Evolutionary conservation across 2,797 vertebrate genomes (phyloP).

Genomic region (Cyclura pinguis): DNA sequence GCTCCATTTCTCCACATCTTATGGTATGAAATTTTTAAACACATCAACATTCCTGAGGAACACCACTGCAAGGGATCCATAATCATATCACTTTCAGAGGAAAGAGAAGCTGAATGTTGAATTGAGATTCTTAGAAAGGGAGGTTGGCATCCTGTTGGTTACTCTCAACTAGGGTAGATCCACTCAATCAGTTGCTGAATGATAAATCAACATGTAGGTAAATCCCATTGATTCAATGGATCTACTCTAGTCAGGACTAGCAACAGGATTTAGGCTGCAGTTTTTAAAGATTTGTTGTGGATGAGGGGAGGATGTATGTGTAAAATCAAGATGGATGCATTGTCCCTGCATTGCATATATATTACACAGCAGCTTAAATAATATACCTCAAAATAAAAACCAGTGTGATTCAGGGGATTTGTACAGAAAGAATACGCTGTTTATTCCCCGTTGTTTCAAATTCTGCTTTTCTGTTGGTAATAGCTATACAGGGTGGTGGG

Average conservation of each 20-base stretch:
- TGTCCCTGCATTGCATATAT: conserved; percentile 1
- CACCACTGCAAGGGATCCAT: background rate
- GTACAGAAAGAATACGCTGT: background rate
- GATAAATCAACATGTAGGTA: too few species aligned
- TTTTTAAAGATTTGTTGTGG: background rate
- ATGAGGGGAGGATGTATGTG: too few species aligned
- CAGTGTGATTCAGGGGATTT: conserved; percentile 5
- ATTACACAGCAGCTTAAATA: conserved; percentile 8
- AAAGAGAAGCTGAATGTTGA: rapidly evolving
- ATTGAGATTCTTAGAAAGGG: background rate
- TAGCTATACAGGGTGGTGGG: background rate
- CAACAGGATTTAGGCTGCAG: too few species aligned
- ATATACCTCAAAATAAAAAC: conserved; percentile 19
- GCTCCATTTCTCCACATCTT: background rate
- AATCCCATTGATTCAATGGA: too few species aligned
- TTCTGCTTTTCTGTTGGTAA: conserved; percentile 34
- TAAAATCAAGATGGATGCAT: background rate
- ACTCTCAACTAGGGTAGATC: too few species aligned
- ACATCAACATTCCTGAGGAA: background rate
- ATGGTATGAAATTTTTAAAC: background rate
- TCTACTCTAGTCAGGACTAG: too few species aligned
- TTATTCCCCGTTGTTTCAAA: conserved; percentile 25
- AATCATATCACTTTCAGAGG: background rate
- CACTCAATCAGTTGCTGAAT: too few species aligned
- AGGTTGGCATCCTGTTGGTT: too few species aligned